Evolutionary conservation across 2,113 vertebrate genomes (phyloP).

Genomic region (Tetraodon nigroviridis): DNA sequence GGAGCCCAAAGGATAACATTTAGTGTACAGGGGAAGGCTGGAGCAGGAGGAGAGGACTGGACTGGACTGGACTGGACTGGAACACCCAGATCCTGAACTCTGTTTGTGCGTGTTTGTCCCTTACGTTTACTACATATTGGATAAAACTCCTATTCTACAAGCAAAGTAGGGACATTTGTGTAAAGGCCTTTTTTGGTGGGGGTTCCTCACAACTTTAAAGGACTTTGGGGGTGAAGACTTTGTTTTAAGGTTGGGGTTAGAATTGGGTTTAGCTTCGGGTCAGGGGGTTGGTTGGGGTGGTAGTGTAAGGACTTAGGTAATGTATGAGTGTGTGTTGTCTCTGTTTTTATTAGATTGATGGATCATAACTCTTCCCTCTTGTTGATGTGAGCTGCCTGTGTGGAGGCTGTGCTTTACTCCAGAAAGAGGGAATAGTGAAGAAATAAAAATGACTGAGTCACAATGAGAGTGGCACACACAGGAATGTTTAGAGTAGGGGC

Average conservation of each 20-base stretch:
- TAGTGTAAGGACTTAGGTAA: too few relatives aligned
- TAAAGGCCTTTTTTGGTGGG: too few relatives aligned
- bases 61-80: slow-evolving; percentile 40
- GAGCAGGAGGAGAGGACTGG: slow-evolving; percentile 55
- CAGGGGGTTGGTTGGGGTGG: too few relatives aligned
- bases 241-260: too few relatives aligned
- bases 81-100: slow-evolving; percentile 65
- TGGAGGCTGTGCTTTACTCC: slow-evolving; percentile 9
- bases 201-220: too few relatives aligned
- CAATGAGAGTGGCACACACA: slow-evolving; percentile 42
- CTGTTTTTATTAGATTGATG: not conserved
- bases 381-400: slow-evolving; percentile 22
- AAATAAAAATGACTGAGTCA: slow-evolving; percentile 27
- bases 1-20: slow-evolving; percentile 76
- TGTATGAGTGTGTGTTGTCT: too few relatives aligned
- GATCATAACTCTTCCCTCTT: slow-evolving; percentile 34
- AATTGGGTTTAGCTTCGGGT: too few relatives aligned
- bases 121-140: not conserved
- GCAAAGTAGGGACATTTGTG: not conserved
- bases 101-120: slow-evolving; percentile 7
- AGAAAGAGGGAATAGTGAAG: not conserved
- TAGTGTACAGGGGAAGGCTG: slow-evolving; percentile 61
- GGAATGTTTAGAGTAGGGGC: slow-evolving; percentile 43
- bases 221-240: too few relatives aligned
- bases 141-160: not conserved